Evolutionary conservation across 2,888 invertebrate genomes (phyloP).

Genomic region (Hypercompe scribonia): DNA sequence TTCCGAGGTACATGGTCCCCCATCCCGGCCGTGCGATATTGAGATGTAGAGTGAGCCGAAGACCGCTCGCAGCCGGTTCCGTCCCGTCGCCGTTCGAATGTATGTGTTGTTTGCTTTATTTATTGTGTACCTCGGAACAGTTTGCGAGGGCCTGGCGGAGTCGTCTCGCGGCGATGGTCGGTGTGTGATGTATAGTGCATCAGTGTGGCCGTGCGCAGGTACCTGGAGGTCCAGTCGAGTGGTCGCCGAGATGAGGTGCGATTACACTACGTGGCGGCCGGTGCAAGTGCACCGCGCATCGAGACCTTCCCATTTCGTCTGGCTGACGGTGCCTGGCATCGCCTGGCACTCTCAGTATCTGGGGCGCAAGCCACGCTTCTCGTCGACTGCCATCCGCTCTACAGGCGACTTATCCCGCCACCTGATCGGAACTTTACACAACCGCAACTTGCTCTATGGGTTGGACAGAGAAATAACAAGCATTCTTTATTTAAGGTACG

Average conservation of each 20-base stretch:
- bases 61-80: slow-evolving; percentile 75
- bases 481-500: slow-evolving; percentile 95
- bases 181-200: slow-evolving; percentile 62
- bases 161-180: slow-evolving; percentile 57
- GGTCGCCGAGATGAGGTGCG: slow-evolving; percentile 95
- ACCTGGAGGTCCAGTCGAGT: slow-evolving; percentile 96
- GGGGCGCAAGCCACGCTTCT: slow-evolving; percentile 94
- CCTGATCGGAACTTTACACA: slow-evolving; percentile 92
- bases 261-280: slow-evolving; percentile 92
- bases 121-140: slow-evolving; percentile 87
- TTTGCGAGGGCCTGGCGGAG: slow-evolving; percentile 73
- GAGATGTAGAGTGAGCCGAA: slow-evolving; percentile 86
- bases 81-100: slow-evolving; percentile 72
- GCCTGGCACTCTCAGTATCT: slow-evolving; percentile 93
- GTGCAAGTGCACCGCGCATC: slow-evolving; percentile 88
- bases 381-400: slow-evolving; percentile 95
- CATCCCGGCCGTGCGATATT: slow-evolving; percentile 85
- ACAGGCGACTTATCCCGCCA: slow-evolving; percentile 92
- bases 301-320: slow-evolving; percentile 95
- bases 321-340: slow-evolving; percentile 96
- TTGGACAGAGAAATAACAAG: slow-evolving; percentile 94
- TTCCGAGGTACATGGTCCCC: slow-evolving; percentile 88
- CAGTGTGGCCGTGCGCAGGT: slow-evolving; percentile 86
- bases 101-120: slow-evolving; percentile 84
- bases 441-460: slow-evolving; percentile 92